Evolutionary conservation across 1,140 invertebrate species (phyloP).

Genomic region (Spodoptera frugiperda): DNA sequence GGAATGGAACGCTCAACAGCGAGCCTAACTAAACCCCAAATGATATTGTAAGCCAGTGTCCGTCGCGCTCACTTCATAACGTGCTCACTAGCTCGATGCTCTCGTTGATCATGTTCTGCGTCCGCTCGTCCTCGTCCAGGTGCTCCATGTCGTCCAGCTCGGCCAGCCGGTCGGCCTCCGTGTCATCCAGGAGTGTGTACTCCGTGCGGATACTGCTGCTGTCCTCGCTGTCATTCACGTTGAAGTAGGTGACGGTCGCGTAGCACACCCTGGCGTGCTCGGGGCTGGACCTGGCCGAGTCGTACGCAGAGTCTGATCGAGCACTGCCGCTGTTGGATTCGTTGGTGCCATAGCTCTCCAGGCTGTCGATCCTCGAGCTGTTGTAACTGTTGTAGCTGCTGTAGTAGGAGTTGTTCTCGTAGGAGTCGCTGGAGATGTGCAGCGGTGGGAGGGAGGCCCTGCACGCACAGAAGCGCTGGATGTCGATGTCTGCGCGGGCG

Average conservation of each 20-base stretch:
- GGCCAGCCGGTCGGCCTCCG: slow-evolving; percentile 35
- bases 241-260: slow-evolving; percentile 79
- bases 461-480: slow-evolving; percentile 74
- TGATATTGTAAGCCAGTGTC: not conserved
- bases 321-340: slow-evolving; percentile 51
- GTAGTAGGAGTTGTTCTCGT: slow-evolving; percentile 68
- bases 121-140: slow-evolving; percentile 66
- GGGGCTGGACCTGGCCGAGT: slow-evolving; percentile 71
- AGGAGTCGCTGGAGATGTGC: slow-evolving; percentile 58
- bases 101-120: slow-evolving; percentile 80
- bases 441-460: slow-evolving; percentile 65
- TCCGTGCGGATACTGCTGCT: slow-evolving; percentile 80
- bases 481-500: slow-evolving; percentile 74
- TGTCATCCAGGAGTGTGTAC: slow-evolving; percentile 74
- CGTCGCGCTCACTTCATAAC: slow-evolving; percentile 62
- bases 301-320: slow-evolving; percentile 75
- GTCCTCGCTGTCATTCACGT: slow-evolving; percentile 79
- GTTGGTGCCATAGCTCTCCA: slow-evolving; percentile 55
- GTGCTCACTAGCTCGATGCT: slow-evolving; percentile 77
- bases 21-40: slow-evolving; percentile 3
- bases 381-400: slow-evolving; percentile 64
- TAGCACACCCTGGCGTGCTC: slow-evolving; percentile 67
- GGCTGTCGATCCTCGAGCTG: slow-evolving; percentile 50
- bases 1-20: slow-evolving; percentile 1
- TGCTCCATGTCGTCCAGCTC: slow-evolving; percentile 58